phyloP scores from a whole-genome alignment of 37 sponge, comb jelly and placozoan species.

The Geodia barretti region DNA sequence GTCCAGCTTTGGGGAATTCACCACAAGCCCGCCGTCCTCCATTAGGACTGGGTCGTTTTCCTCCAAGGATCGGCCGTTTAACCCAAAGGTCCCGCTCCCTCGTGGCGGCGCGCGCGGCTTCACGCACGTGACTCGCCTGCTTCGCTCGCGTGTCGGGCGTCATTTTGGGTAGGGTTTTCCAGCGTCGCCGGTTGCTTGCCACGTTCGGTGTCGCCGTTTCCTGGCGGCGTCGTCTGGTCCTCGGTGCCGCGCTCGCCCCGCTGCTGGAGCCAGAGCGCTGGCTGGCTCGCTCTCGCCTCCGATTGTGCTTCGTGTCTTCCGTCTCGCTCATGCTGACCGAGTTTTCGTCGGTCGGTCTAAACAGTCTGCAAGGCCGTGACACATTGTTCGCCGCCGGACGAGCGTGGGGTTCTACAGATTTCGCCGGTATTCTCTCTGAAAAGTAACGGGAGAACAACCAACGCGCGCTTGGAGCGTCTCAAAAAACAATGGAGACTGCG shows the following conservation, averaged over 20 bases:
- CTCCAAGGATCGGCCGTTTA: constrained; percentile 53
- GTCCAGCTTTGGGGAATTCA: constrained; percentile 13
- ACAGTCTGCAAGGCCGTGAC: neutral
- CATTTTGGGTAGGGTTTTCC: constrained; percentile 56
- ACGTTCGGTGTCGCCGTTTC: constrained; percentile 20
- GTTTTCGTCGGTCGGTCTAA: too few relatives aligned
- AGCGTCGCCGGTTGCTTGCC: constrained; percentile 46
- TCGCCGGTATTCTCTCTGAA: too few relatives aligned
- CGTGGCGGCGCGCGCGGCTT: constrained; percentile 27
- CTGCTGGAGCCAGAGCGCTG: constrained; percentile 23
- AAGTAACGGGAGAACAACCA: too few relatives aligned
- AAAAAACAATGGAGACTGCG: too few relatives aligned
- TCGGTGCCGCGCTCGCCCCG: constrained; percentile 20
- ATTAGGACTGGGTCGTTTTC: constrained; percentile 74
- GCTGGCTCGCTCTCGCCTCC: neutral
- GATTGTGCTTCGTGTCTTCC: neutral
- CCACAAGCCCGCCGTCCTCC: constrained; percentile 42
- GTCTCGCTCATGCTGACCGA: neutral
- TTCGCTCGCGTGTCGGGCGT: constrained; percentile 30
- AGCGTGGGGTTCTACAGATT: too few relatives aligned
- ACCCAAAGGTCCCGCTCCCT: constrained; percentile 31
- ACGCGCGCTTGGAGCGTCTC: too few relatives aligned
- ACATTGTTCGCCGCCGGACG: neutral
- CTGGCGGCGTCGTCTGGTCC: neutral
- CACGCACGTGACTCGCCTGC: constrained; percentile 28